A percentile compares a stretch with the other conserved stretches of the same genome.
phyloP scores from a whole-genome alignment of 1,140 invertebrate species.

The Anthonomus grandis region DNA sequence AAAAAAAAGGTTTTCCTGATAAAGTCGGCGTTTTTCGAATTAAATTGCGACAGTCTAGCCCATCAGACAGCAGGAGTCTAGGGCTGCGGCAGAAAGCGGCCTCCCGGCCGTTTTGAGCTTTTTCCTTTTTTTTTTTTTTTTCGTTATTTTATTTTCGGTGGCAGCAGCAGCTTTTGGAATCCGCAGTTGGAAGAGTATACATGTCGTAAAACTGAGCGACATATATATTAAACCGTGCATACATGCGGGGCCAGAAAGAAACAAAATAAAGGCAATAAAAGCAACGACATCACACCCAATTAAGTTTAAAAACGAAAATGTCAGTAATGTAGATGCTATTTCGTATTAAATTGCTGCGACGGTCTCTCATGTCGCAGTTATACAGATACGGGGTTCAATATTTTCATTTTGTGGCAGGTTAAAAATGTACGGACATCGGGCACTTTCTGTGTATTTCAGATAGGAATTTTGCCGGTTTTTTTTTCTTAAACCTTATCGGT shows the following conservation, averaged over 20 bases:
- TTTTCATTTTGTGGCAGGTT: too few relatives aligned
- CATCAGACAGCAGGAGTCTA: background rate
- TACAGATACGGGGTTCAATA: too few relatives aligned
- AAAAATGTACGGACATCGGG: too few relatives aligned
- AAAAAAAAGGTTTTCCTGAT: conserved; percentile 6
- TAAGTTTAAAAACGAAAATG: conserved; percentile 28
- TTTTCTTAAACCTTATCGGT: too few relatives aligned
- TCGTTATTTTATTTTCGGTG: conserved; percentile 14
- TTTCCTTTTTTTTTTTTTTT: too few relatives aligned
- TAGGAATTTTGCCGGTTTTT: too few relatives aligned
- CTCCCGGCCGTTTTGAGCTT: too few relatives aligned
- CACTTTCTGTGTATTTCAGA: too few relatives aligned
- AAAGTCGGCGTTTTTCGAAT: conserved; percentile 11
- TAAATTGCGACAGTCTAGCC: conserved; percentile 4
- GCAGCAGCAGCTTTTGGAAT: conserved; percentile 15
- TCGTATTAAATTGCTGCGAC: conserved; percentile 17
- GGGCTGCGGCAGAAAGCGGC: background rate
- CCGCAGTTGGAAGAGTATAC: conserved; percentile 18
- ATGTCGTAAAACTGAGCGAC: conserved; percentile 22
- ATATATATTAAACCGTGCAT: conserved; percentile 27
- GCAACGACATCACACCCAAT: conserved; percentile 25
- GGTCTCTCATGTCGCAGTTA: too few relatives aligned
- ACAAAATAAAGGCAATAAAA: conserved; percentile 27
- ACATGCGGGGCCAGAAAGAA: conserved; percentile 20
- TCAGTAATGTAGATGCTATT: conserved; percentile 24